Evolutionary conservation across 2,888 invertebrate genomes (phyloP).

Genomic region (Pristionchus maxplancki): DNA sequence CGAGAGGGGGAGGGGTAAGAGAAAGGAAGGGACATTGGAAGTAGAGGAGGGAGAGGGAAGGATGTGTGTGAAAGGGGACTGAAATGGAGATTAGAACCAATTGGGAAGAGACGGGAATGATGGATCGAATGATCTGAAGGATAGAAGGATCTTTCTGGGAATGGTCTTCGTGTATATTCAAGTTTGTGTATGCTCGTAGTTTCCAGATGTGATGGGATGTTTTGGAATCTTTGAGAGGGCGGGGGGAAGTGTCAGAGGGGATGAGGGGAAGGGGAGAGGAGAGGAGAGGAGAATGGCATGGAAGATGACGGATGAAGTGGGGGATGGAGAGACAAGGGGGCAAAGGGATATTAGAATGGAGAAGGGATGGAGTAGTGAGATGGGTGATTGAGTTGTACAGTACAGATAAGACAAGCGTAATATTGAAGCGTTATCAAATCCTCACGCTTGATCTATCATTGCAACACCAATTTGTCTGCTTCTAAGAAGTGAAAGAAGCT

Average conservation of each 20-base stretch:
- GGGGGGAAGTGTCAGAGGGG: conserved; percentile 1
- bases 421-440: not conserved
- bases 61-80: conserved; percentile 24
- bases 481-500: too few species aligned
- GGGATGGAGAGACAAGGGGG: not conserved
- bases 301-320: conserved; percentile 41
- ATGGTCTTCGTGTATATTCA: not conserved
- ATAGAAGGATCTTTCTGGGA: not conserved
- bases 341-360: not conserved
- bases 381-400: not conserved
- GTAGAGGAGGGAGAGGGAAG: not conserved
- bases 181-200: conserved; percentile 19
- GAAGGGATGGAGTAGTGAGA: not conserved
- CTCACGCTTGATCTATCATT: not conserved
- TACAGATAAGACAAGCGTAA: not conserved
- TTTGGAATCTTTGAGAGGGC: not conserved
- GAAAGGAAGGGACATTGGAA: not conserved
- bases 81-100: conserved; percentile 33
- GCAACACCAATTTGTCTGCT: not conserved
- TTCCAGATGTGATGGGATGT: conserved; percentile 10
- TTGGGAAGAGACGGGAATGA: not conserved
- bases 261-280: not conserved
- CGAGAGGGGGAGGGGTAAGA: not conserved
- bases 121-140: not conserved
- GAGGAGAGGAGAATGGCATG: conserved; percentile 9